Evolutionary conservation across 2,797 vertebrate genomes (phyloP), one percentile per base, ranked within the genome.

Genomic region (Sebastes reedi): DNA sequence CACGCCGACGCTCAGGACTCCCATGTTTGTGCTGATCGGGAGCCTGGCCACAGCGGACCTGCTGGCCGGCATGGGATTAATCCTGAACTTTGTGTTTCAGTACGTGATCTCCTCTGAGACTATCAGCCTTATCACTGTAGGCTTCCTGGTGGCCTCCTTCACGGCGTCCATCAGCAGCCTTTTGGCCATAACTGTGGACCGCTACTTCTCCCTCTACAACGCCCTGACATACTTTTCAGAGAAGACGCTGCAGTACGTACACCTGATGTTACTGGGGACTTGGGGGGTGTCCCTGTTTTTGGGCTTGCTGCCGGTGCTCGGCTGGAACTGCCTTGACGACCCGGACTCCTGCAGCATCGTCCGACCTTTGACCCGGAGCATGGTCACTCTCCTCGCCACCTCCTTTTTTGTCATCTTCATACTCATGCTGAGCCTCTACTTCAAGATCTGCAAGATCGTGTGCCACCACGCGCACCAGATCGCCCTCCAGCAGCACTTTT

Each of bases 391-490:
- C 74, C 94, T 99, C n/a, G 97, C 99, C 7, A 88, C 94, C 14
- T 95, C 97, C 13, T 99, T 99, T 93, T 98, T 99, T 4, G 91
- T 90, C 66, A 97, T 99, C 84, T 99, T 99, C 66, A 87, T 96
- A 69, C 90, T 99, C 83, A 99, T 99, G 98, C 95, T 99, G 46
- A 96, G 96, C 77, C 96, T 99, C n/a, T 99, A 99, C 87, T 96
- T 98, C 46, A 97, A 97, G 90, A 99, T 99, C 93, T 99, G 98
- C 93, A 97, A 99, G 92, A 98, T 99, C 2, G 97, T 99, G 81
- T 99, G 98, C 87, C 96, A 93, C 84, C 99, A 99, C 65, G 99
- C 98, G 34, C 98, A 99, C 86, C 98, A 99, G 95, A 99, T 99
- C 8, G 98, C 99, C 2, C 96, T 99, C 22, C 99, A 99, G 93